Evolutionary conservation across 2,113 vertebrate species (phyloP).

Genomic region (Probosciger aterrimus): DNA sequence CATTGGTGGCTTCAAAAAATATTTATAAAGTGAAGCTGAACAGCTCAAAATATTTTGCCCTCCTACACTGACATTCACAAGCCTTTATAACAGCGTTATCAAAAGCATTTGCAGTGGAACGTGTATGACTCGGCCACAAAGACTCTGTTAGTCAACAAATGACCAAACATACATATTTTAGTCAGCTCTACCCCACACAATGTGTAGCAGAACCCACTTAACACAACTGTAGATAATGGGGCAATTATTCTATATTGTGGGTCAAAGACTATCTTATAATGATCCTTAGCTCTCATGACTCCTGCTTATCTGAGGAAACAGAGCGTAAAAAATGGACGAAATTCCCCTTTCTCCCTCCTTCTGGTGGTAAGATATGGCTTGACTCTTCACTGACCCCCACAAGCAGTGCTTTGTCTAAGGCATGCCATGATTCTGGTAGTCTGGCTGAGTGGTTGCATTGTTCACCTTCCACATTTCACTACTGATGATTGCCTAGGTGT

Average conservation of each 20-base stretch:
- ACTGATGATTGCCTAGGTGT: not conserved
- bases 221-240: not conserved
- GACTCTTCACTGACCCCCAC: not conserved
- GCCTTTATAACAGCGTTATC: not conserved
- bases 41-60: conserved; percentile 61
- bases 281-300: not conserved
- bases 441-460: not conserved
- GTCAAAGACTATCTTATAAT: not conserved
- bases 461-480: not conserved
- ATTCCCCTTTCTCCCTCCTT: not conserved
- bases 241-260: not conserved
- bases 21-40: conserved; percentile 41
- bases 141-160: not conserved
- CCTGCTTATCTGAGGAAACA: not conserved
- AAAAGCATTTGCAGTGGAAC: conserved; percentile 13
- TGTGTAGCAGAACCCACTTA: not conserved
- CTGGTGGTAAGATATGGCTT: not conserved
- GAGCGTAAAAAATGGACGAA: not conserved
- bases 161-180: not conserved
- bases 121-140: not conserved
- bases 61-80: conserved; percentile 48
- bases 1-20: conserved; percentile 53
- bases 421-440: not conserved
- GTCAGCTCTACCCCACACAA: not conserved
- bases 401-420: not conserved